Conservation (phyloP, 2,797 vertebrate genomes). For the Benthosema pterotum region DNA sequence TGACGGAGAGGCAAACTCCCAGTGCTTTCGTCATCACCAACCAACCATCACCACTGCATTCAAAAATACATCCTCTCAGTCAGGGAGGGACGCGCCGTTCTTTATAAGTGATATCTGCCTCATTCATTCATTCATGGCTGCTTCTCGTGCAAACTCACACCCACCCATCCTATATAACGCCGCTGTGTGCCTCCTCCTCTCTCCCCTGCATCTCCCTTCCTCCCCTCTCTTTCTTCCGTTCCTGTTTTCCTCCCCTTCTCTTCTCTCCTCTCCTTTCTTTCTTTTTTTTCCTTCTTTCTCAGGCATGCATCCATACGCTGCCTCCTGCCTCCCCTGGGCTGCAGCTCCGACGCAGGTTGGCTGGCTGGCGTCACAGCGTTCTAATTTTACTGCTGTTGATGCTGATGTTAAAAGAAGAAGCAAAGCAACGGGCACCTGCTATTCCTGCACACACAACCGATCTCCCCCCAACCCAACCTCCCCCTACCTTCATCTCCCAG, state of each 20-base stretch:
- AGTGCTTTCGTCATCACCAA: slow-evolving; percentile 60
- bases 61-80: slow-evolving; percentile 57
- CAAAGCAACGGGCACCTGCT: slow-evolving; percentile 92
- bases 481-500: slow-evolving; percentile 65
- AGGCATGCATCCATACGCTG: slow-evolving; percentile 51
- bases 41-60: slow-evolving; percentile 52
- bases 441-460: no score
- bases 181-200: background rate
- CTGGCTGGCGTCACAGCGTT: slow-evolving; percentile 91
- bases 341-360: slow-evolving; percentile 89
- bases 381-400: slow-evolving; percentile 97
- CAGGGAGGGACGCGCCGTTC: no score
- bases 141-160: slow-evolving; percentile 47
- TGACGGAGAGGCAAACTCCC: slow-evolving; percentile 35
- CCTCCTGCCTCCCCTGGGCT: slow-evolving; percentile 87
- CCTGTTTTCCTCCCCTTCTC: slow-evolving; percentile 30
- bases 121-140: no score
- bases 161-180: slow-evolving; percentile 1
- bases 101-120: slow-evolving; percentile 43
- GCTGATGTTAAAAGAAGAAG: slow-evolving; percentile 93
- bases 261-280: slow-evolving; percentile 13
- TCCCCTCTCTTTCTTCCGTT: slow-evolving; percentile 5
- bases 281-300: slow-evolving; percentile 51
- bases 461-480: no score
- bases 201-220: slow-evolving; percentile 26